Evolutionary conservation across 1,140 invertebrate genomes (phyloP).

Genomic region (Cherax quadricarinatus): DNA sequence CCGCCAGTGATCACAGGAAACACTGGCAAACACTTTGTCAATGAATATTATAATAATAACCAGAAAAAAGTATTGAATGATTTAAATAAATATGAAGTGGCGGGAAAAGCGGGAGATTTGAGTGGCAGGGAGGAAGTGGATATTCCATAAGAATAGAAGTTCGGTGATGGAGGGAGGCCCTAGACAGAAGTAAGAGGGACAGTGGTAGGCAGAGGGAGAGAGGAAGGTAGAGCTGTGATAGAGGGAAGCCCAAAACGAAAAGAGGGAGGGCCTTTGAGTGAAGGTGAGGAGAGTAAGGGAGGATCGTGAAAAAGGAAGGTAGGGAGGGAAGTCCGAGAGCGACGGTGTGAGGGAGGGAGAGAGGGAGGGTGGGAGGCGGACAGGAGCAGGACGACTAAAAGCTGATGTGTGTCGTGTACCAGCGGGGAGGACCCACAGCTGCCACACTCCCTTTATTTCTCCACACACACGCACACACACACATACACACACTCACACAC

Average conservation of each 20-base stretch:
- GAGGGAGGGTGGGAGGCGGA: not conserved
- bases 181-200: not conserved
- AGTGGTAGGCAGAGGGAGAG: not conserved
- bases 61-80: not conserved
- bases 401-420: constrained; percentile 30
- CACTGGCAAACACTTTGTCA: too few relatives aligned
- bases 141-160: too few relatives aligned
- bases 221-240: not conserved
- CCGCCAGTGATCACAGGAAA: too few relatives aligned
- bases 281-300: not conserved
- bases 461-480: constrained; percentile 8
- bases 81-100: not conserved
- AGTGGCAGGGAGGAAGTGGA: not conserved
- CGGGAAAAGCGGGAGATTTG: not conserved
- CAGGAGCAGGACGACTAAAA: not conserved
- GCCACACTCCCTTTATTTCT: not conserved
- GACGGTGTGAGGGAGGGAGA: too few relatives aligned
- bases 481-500: constrained; percentile 4
- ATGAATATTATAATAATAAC: too few relatives aligned
- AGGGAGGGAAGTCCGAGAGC: not conserved
- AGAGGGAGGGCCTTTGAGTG: not conserved
- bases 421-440: not conserved
- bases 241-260: not conserved
- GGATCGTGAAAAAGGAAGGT: not conserved
- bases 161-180: not conserved